Evolutionary conservation across 2,113 vertebrate genomes (phyloP).

Genomic region (Ranitomeya variabilis): DNA sequence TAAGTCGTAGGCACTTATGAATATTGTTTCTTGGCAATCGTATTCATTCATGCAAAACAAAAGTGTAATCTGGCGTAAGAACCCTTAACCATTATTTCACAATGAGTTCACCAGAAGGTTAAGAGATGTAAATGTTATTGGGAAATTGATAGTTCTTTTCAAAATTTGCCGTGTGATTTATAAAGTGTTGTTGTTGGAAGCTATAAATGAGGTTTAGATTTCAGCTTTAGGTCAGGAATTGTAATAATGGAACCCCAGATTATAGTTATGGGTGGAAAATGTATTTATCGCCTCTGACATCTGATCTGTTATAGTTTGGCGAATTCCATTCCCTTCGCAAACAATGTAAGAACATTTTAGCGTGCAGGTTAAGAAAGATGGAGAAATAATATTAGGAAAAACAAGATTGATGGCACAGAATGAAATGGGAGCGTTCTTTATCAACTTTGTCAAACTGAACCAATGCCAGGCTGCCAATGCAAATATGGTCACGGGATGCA

Average conservation of each 20-base stretch:
- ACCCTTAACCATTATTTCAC: not conserved
- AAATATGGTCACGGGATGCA: not conserved
- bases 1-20: not conserved
- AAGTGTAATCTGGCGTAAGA: conserved; percentile 23
- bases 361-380: not conserved
- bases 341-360: not conserved
- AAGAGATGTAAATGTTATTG: not conserved
- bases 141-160: conserved; percentile 3
- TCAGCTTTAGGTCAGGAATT: not conserved
- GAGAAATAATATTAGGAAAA: not conserved
- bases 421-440: not conserved
- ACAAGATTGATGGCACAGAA: not conserved
- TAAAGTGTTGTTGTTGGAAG: not conserved
- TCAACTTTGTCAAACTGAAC: not conserved
- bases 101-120: conserved; percentile 9
- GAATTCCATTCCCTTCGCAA: not conserved
- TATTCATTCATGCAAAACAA: conserved; percentile 28
- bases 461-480: not conserved
- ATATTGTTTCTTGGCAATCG: conserved; percentile 23
- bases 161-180: conserved; percentile 1
- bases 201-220: conserved; percentile 1
- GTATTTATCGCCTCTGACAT: not conserved
- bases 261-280: not conserved
- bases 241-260: not conserved
- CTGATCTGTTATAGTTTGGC: not conserved